Evolutionary conservation across 37 sponge, comb jelly and placozoan species (phyloP).

Genomic region (Diacarnus erythraeanus): DNA sequence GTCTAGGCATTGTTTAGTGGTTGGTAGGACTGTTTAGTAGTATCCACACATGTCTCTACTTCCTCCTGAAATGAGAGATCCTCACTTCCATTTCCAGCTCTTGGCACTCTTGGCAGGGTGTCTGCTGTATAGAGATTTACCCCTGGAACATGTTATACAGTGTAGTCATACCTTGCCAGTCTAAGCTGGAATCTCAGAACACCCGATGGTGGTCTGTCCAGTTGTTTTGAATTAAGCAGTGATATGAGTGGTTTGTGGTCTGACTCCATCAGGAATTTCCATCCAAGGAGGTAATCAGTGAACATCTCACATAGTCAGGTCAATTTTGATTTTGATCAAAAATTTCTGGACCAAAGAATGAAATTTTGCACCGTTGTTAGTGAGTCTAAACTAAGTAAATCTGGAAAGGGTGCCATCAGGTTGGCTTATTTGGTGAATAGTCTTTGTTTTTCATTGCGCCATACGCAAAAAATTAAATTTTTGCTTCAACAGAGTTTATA

Average conservation of each 20-base stretch:
- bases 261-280: constrained; percentile 8
- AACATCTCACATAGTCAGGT: neutral
- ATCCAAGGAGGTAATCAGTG: constrained; percentile 13
- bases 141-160: constrained; percentile 33
- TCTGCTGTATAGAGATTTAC: constrained; percentile 28
- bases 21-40: neutral
- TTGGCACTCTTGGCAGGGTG: constrained; percentile 31
- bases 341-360: neutral
- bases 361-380: too few relatives aligned
- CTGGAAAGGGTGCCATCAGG: neutral
- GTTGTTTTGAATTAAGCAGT: constrained; percentile 17
- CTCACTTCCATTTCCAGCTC: neutral
- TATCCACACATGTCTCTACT: neutral
- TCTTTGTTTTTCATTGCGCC: neutral
- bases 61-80: neutral
- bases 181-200: constrained; percentile 26
- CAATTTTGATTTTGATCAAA: neutral
- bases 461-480: neutral
- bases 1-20: neutral
- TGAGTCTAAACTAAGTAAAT: neutral
- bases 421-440: neutral
- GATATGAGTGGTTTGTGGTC: constrained; percentile 46
- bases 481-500: neutral
- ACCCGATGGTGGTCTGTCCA: constrained; percentile 34
- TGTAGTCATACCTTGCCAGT: constrained; percentile 26